Evolutionary conservation across 2,113 vertebrate species (phyloP), one percentile per base, ranked within the genome.

Genomic region (Microcebus lehilahytsara): DNA sequence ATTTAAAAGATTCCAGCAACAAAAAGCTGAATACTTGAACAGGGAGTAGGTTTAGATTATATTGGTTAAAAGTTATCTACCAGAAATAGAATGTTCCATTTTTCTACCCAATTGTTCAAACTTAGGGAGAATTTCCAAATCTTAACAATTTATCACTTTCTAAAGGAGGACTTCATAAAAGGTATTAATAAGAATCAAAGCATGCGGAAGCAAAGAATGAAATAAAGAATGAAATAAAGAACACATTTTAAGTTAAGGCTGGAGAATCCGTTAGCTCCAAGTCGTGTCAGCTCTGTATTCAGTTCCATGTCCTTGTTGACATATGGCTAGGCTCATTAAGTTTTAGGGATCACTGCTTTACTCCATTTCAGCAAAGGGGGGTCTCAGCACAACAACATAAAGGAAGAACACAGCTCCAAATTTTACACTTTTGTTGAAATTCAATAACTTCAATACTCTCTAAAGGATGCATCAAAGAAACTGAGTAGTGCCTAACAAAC

Each of bases 361-460:
- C 53, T 94, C 30, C 83, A 86, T 67, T 83, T 72, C 42, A 72
- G 77, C 58, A 94, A 91, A 89, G 51, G 77, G 77, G 77, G 67
- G n/a, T 71, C 74, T 89, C 53, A 86, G 69, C n/a, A 80, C 20
- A 94, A 60, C 16, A 87, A 96, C 49, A 69, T 51, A 67, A 84
- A 96, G 89, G 64, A 78, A 92, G 86, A 93, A 96, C 80, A 97
- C 69, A 94, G 96, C 96, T 98, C 95, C 97, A 98, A 98, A 97
- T 91, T 60, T 89, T 83, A 97, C 89, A 72, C 85, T 92, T 95
- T 92, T 89, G 94, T 92, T 95, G 66, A 75, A 88, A 94, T 49
- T 92, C 74, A 96, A 81, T 86, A 95, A 62, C 90, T 60, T 91
- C 79, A 95, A 72, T 78, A 89, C 25, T 93, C 25, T 93, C 58